Percentiles rank a stretch among this genome's conserved stretches.
Conservation (phyloP, 2,888 invertebrate species). For the Netelia fuscicornis region DNA sequence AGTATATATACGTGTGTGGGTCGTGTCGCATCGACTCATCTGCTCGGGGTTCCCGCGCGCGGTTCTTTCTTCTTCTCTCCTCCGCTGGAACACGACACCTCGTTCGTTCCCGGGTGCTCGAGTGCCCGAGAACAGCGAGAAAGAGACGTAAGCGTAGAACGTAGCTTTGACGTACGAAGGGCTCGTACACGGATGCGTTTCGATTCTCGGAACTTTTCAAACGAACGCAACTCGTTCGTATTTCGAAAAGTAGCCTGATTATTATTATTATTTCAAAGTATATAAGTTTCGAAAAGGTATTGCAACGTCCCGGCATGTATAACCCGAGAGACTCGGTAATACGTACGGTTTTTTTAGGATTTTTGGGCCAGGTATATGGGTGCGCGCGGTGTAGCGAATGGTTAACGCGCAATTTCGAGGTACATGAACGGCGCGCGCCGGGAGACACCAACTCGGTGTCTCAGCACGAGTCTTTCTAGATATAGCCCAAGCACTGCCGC, state of each 20-base stretch:
- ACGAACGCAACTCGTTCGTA: conserved; percentile 55
- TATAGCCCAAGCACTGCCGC: conserved; percentile 38
- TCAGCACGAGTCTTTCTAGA: conserved; percentile 58
- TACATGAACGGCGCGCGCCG: conserved; percentile 79
- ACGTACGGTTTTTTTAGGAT: too few species aligned
- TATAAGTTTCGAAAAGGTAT: too few species aligned
- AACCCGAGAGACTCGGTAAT: too few species aligned
- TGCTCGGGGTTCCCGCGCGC: conserved; percentile 48
- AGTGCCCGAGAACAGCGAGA: conserved; percentile 14
- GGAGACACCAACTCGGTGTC: conserved; percentile 61
- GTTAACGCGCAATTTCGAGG: conserved; percentile 81
- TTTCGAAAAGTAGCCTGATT: conserved; percentile 35
- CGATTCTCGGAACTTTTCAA: conserved; percentile 55
- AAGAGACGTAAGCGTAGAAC: conserved; percentile 9
- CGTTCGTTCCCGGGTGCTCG: conserved; percentile 46
- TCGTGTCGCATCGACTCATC: conserved; percentile 32
- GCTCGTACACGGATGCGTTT: neutral
- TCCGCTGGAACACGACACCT: conserved; percentile 60
- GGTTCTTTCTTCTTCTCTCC: neutral
- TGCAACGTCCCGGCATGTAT: too few species aligned
- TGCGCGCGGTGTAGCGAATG: neutral
- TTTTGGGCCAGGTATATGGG: neutral
- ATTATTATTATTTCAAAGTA: too few species aligned
- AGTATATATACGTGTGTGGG: conserved; percentile 24
- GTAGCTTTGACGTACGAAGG: too few species aligned